These are phyloP conservation scores for Sapayoa aenigma DNA, from an alignment of 2,113 vertebrate genomes.

Conservation along the genomic window DNA sequence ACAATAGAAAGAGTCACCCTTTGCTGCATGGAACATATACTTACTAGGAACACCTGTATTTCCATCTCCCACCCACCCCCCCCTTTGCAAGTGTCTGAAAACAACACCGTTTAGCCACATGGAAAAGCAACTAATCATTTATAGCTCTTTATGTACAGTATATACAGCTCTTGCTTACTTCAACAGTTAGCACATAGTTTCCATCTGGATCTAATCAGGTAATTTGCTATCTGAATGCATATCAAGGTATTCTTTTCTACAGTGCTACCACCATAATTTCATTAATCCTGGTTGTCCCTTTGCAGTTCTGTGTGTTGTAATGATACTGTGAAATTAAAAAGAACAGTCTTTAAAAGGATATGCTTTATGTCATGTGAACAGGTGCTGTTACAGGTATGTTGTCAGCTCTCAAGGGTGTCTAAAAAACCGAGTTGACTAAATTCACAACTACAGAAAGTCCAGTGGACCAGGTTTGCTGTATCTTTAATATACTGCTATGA, in stretches of 20 bases:
- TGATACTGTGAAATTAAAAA: neutral
- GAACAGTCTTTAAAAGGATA: neutral
- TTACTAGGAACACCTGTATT: constrained; percentile 9
- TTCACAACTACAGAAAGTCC: neutral
- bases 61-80: neutral
- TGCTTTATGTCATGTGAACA: neutral
- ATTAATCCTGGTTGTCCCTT: neutral
- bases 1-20: constrained; percentile 48
- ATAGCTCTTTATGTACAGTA: constrained; percentile 73
- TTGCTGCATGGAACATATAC: constrained; percentile 19
- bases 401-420: neutral
- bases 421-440: neutral
- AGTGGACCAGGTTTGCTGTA: neutral
- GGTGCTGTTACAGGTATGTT: neutral
- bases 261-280: neutral
- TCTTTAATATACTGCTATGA: neutral
- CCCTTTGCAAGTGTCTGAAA: constrained; percentile 47
- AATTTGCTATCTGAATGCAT: neutral
- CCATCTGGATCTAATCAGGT: neutral
- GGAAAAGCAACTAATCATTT: constrained; percentile 61
- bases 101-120: constrained; percentile 59
- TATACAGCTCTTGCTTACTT: constrained; percentile 63
- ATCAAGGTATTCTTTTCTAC: neutral
- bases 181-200: neutral
- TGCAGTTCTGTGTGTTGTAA: neutral